Base-by-base conservation (phyloP, 2,888 invertebrate genomes). In the Apodemia mormo region DNA sequence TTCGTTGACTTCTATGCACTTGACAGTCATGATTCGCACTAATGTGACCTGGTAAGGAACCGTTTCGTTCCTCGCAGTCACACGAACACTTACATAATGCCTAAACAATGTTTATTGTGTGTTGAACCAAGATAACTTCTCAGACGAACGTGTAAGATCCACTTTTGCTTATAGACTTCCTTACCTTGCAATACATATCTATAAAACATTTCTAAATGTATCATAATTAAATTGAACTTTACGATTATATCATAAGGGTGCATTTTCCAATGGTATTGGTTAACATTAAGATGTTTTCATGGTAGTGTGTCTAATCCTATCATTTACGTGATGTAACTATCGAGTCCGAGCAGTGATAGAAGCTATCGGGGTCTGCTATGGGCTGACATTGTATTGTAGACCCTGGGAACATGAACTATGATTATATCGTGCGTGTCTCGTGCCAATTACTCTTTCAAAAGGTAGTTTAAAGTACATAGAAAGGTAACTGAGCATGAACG, bases 21-120 rank as follows among this genome's bases (percentile, higher is more conserved):
- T 91, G 92, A 90, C 89, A 87, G 85, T 82, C 79, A 82, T 89
- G 89, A 89, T 89, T 87, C 84, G 87, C 87, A 86, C 85, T 84
- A 86, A 82, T 86, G 87, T 88, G 92, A 92, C 90, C 92, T 88
- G 90, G 87, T 89, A 87, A 87, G 85, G 86, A 87, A 86, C 88
- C 85, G 89, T 84, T 92, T 90, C 87, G 89, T 92, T 52, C 52
- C 52, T 83, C 79, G 82, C 83, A 88, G 82, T 87, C 86, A 84
- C 85, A 86, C 85, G 85, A 85, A 81, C 82, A 80, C 89, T 90
- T 90, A 89, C 88, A 88, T 91, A 91, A 92, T 88, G 82, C 84
- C 84, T 86, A 87, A 85, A 88, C 88, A 88, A 85, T 86, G 83
- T 80, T 77, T 81, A 79, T 77, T 75, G 72, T 64, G 77, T 75